Evolutionary conservation across 1,140 invertebrate species (phyloP), one percentile per base, ranked within the genome.

Genomic region (Holotrichia oblita): DNA sequence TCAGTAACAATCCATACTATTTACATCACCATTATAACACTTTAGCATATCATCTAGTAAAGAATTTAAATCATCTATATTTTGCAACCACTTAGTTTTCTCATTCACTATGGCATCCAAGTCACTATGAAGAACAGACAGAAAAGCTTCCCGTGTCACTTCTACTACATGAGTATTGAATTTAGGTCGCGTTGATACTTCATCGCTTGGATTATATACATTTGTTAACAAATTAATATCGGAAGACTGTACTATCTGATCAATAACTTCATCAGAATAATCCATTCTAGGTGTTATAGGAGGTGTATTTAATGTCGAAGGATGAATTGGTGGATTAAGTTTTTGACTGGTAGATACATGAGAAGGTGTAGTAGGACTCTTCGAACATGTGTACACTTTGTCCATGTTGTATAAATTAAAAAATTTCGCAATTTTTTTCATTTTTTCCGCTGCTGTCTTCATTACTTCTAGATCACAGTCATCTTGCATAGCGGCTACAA

Each of bases 391-490:
- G 73, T 87, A 77, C 17, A 73, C 75, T 72, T 40, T 61, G 27
- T 88, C 80, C 6, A 91, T 85, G 80, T 92, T 90, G 81, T 93
- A 91, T 59, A 88, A 89, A 0, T 90, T 82, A 2, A 93, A 84
- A 40, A 92, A 88, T n/a, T 86, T 82, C 22, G 90, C 86, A n/a
- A 95, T 82, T 76, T 90, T 87, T 12, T 84, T 87, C 0, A 92
- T 88, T 40, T 93, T 90, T 17, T 82, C 80, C 0, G 91, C 88
- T 0, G 93, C 88, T 12, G 87, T 85, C 79, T 91, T 92, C 76
- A 92, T 89, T 0, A 95, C 92, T 82, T 93, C 91, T 0, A 92
- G 87, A 84, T 95, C 93, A 78, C 90, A 91, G 72, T 94, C 93
- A 27, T 95, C 92, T 8, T 91, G 87, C 48, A 94, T 81, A 2